Evolutionary conservation across 2,113 vertebrate genomes (phyloP).

Genomic region (Amblyornis subalaris): DNA sequence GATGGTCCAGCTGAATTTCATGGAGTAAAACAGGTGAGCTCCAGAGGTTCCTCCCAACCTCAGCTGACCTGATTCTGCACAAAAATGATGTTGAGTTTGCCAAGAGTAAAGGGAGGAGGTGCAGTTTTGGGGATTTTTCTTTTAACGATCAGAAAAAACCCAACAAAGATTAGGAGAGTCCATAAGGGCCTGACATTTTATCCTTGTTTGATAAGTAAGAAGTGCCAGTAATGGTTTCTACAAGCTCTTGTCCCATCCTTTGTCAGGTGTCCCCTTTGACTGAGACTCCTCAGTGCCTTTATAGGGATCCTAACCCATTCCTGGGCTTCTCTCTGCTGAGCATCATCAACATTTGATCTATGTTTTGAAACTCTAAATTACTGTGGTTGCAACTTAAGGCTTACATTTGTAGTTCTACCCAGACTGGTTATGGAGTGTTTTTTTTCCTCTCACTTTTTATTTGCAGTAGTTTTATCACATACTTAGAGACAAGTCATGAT

Average conservation of each 20-base stretch:
- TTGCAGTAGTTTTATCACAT: background rate
- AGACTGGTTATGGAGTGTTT: background rate
- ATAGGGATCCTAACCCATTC: rapidly evolving
- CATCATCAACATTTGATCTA: background rate
- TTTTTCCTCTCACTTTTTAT: background rate
- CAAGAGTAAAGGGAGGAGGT: background rate
- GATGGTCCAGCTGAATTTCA: background rate
- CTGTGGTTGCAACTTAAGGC: background rate
- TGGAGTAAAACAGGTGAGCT: background rate
- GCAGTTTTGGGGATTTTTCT: background rate
- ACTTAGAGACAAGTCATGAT: background rate
- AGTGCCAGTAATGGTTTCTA: background rate
- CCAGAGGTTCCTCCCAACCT: background rate
- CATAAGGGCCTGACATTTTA: background rate
- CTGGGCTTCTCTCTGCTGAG: background rate
- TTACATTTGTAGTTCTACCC: background rate
- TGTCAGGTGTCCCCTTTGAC: background rate
- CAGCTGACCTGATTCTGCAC: background rate
- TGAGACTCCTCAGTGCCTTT: background rate
- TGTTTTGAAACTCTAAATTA: background rate
- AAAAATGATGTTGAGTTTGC: background rate
- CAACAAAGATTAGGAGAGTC: background rate
- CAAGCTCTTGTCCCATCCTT: background rate
- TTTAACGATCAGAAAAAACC: background rate
- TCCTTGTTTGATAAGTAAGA: background rate